Base-by-base conservation (phyloP, 2,113 vertebrate species). In the Panurus biarmicus region DNA sequence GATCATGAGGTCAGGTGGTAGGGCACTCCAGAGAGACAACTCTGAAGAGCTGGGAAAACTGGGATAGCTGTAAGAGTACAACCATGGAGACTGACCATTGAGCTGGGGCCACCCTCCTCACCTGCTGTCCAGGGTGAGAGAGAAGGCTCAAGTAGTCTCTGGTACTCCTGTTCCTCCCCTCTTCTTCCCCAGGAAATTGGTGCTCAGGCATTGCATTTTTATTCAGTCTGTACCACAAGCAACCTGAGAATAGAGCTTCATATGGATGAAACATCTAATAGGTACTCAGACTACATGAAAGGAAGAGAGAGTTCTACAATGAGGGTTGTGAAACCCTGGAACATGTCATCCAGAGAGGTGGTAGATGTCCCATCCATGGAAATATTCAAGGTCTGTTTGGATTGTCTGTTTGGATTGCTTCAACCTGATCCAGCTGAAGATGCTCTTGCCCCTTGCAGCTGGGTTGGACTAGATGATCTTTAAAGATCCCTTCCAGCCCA, bases 1-100 rank as follows among this genome's bases (percentile, higher is more conserved):
- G 35, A 26, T 54, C 1, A 2, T 24, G 44, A 78, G n/a, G 35
- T 65, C 19, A 51, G 75, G 29, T 3, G 10, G 42, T 12, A 58
- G 23, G 33, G 23, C 5, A 6, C 18, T 70, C 56, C 17, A 69
- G 73, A 54, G 23, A 23, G 8, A 48, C 8, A 75, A 21, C 26
- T 72, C 73, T 57, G 53, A n/a, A 48, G 26, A 74, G 8, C 57
- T 78, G 31, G 33, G 24, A 45, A 54, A 74, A 33, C 65, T 67
- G 36, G 25, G 51, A 48, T n/a, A 81, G 18, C 23, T 33, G 2
- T n/a, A 12, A 24, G 36, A 35, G 11, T 10, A 19, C 40, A 61
- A 21, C 17, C 24, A 44, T 10, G 5, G 36, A 53, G 24, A 71
- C 12, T 1, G 3, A 14, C 35, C 29, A 67, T 1, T 0, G 3